These are phyloP conservation scores for Cybosia mesomella DNA, from an alignment of 2,888 invertebrate species.

Conservation along the genomic window DNA sequence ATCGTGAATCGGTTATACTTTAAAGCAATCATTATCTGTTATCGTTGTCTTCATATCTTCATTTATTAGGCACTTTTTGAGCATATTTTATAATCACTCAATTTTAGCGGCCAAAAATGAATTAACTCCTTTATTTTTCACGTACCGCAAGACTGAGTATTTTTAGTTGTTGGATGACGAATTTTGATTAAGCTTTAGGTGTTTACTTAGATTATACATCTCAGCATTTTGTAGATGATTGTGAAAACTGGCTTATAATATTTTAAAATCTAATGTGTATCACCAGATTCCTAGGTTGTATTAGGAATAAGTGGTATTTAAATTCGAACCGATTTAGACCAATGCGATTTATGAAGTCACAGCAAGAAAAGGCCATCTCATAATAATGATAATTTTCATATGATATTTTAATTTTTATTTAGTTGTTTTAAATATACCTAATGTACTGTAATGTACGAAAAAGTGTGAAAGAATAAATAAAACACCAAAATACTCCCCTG, in stretches of 20 bases:
- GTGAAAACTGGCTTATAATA: constrained; percentile 20
- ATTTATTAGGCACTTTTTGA: neutral
- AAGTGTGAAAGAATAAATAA: too few species aligned
- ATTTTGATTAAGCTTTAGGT: constrained; percentile 38
- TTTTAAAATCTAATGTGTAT: neutral
- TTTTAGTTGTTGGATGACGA: constrained; percentile 49
- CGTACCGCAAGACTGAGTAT: constrained; percentile 60
- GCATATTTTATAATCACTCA: neutral
- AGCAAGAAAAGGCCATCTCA: neutral
- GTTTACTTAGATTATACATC: constrained; percentile 41
- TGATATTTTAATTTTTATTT: neutral
- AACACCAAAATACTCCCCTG: too few species aligned
- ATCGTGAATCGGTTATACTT: neutral
- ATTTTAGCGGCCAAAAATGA: neutral
- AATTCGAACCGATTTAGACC: neutral
- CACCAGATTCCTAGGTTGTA: neutral
- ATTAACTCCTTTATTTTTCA: constrained; percentile 40
- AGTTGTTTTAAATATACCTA: neutral
- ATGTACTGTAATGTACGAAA: too few species aligned
- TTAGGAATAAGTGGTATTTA: neutral
- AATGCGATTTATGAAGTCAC: neutral
- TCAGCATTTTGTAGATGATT: constrained; percentile 51
- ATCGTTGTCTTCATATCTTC: neutral
- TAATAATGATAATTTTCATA: neutral
- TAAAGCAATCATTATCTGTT: too few species aligned